Base-by-base conservation (phyloP, 1,140 invertebrate species). In the Maniola jurtina region DNA sequence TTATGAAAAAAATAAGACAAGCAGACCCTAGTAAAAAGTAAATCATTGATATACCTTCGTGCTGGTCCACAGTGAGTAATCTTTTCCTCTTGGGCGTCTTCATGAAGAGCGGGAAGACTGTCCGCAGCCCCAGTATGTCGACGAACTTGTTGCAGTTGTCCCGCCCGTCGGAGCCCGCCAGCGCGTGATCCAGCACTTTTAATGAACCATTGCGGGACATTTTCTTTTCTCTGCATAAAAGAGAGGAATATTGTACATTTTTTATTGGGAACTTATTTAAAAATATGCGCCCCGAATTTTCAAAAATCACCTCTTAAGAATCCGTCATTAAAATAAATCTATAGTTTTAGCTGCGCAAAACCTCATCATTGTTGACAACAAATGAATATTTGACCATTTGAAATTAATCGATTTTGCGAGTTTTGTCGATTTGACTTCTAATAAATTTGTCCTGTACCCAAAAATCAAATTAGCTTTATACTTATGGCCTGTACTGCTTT, bases 81-180 rank as follows among this genome's bases (percentile, higher is more conserved):
- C 96, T 95, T 84, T 96, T 96, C 76, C 96, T 96, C 64, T 96
- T 97, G 5, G 98, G 98, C 0, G 98, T 99, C 92, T 99, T 98
- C 98, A 99, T 99, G 82, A 99, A 99, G 0, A 99, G 90, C 1
- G 99, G 98, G 91, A 99, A 99, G 60, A 99, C 96, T 1, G 97
- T 99, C 36, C 98, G 92, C 8, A 99, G 92, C 0, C 99, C 99
- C 2, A 99, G 93, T 76, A 99, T 99, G 84, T 99, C 99, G 0
- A 99, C 97, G 91, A 99, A 99, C 90, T 99, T 99, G 81, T 98
- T 98, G 83, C 98, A 99, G 84, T 99, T 99, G 72, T 99, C 97
- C 78, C 94, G 94, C 6, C 98, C 98, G 84, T 99, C 97, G 2
- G 94, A 92, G 5, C 98, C 98, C 47, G 96, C 96, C 93, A 99